Evolutionary conservation across 2,797 vertebrate species (phyloP), one percentile per base, ranked within the genome.

Genomic region (Micrastur ruficollis): DNA sequence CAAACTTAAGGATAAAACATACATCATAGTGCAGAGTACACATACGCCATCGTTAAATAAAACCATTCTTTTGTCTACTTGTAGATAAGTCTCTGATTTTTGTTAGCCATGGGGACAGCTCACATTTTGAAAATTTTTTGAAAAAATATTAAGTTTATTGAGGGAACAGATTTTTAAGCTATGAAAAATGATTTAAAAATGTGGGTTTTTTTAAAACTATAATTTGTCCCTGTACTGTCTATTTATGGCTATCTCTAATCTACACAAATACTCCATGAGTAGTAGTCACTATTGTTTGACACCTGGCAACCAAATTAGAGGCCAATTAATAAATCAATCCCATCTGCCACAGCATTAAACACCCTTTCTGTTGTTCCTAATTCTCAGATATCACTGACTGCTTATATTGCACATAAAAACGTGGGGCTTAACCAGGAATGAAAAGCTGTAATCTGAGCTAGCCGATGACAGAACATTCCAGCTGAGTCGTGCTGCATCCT

Each of bases 311-410:
- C 71, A 78, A 89, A 92, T 78, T 86, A 89, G 68, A 94, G n/a
- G 47, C 72, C 42, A 92, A 88, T 94, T 93, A 93, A 87, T 90
- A 95, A 92, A 95, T 95, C 92, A 70, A 61, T 86, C 79, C 50
- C 59, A 90, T 58, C 75, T 93, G 84, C 62, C 84, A 91, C 38
- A 93, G 70, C 84, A 94, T 12, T 36, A 83, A 96, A 72, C 79
- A 84, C 46, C 29, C 53, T 81, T 93, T 76, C 79, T 75, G 68
- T 75, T 91, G 61, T 52, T 96, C 26, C 50, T 79, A 84, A 86
- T 83, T 92, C 84, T 93, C 76, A 91, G 68, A 20, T 91, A 93
- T 65, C 81, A 78, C 8, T 38, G n/a, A 59, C 66, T 93, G 56
- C 68, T 66, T 81, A 68, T 49, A 78, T 6, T 70, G 84, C 81